Conservation (phyloP, 2,888 invertebrate species). For the Drosophila borealis region DNA sequence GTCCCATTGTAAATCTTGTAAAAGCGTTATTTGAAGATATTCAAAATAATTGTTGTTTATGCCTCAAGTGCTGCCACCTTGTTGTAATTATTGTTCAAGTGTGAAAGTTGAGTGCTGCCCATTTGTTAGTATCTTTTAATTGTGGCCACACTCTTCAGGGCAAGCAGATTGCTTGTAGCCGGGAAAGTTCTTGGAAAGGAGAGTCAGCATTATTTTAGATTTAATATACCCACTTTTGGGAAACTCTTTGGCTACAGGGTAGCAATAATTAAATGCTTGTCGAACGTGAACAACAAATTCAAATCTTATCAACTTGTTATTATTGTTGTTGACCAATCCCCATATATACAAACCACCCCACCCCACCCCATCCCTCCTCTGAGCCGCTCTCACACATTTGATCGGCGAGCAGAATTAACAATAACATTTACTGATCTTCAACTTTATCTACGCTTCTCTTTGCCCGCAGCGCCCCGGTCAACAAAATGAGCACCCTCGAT, state of each 20-base stretch:
- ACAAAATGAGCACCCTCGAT: slow-evolving; percentile 61
- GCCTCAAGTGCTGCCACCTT: not conserved
- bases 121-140: too few species aligned
- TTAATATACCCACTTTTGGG: not conserved
- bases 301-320: slow-evolving; percentile 27
- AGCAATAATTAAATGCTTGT: slow-evolving; percentile 24
- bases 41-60: too few species aligned
- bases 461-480: slow-evolving; percentile 34
- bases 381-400: not conserved
- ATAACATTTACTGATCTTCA: slow-evolving; percentile 1
- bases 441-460: not conserved
- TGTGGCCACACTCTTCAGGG: too few species aligned
- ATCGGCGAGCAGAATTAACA: not conserved
- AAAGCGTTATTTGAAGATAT: too few species aligned
- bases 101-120: too few species aligned
- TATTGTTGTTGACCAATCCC: slow-evolving; percentile 3
- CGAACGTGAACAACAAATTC: slow-evolving; percentile 21
- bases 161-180: too few species aligned
- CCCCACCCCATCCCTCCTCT: not conserved
- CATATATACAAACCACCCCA: not conserved
- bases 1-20: too few species aligned
- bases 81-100: not conserved
- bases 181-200: too few species aligned
- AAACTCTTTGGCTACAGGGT: slow-evolving; percentile 2
- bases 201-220: too few species aligned